Evolutionary conservation across 2,797 vertebrate genomes (phyloP).

Genomic region (Borostomias antarcticus): DNA sequence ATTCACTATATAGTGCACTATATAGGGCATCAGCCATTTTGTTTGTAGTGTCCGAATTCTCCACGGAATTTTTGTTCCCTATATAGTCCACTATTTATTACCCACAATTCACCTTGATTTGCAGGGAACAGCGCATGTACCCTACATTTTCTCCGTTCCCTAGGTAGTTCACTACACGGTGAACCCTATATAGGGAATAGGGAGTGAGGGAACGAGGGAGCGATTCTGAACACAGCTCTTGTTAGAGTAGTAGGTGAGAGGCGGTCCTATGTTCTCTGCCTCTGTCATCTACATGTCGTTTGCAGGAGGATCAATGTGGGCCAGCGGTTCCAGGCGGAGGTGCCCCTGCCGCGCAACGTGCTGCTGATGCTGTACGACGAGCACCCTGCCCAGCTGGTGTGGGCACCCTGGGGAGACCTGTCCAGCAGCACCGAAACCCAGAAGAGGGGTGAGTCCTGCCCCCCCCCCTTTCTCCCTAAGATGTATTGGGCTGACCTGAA

Average conservation of each 20-base stretch:
- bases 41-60: too few species aligned
- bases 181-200: too few species aligned
- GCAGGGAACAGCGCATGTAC: too few species aligned
- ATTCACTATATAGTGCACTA: too few species aligned
- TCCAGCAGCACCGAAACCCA: constrained; percentile 66
- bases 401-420: constrained; percentile 75
- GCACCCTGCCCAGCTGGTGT: constrained; percentile 68
- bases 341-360: constrained; percentile 65
- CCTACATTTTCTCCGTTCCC: too few species aligned
- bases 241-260: constrained; percentile 2
- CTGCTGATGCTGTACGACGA: constrained; percentile 44
- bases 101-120: too few species aligned
- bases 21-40: not conserved
- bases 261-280: not conserved
- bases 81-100: too few species aligned
- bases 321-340: constrained; percentile 75
- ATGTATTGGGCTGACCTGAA: not conserved
- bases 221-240: too few species aligned
- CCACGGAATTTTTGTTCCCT: too few species aligned
- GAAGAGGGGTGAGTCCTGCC: constrained; percentile 61
- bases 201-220: too few species aligned
- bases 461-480: too few species aligned
- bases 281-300: not conserved
- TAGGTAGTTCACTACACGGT: too few species aligned
- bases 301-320: constrained; percentile 79